Evolutionary conservation across 2,888 invertebrate genomes (phyloP).

Genomic region (Chalcosyrphus nemorum): DNA sequence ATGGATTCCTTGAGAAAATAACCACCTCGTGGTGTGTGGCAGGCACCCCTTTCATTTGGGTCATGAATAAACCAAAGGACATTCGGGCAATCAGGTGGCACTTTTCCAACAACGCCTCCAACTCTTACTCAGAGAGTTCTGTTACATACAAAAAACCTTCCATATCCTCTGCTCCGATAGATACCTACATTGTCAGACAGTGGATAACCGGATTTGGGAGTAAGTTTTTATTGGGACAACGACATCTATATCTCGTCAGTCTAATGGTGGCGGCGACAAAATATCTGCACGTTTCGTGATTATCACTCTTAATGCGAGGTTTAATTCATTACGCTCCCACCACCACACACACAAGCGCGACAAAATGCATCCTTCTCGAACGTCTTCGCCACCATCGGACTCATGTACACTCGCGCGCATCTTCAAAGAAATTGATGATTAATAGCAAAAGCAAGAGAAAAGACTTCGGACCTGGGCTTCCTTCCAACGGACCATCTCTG

Average conservation of each 20-base stretch:
- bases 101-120: slow-evolving; percentile 54
- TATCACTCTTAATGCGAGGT: slow-evolving; percentile 73
- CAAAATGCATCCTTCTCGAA: slow-evolving; percentile 17
- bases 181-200: not conserved
- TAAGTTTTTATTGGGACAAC: slow-evolving; percentile 37
- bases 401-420: slow-evolving; percentile 32
- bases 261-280: slow-evolving; percentile 76
- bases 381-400: too few species aligned
- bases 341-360: not conserved
- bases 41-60: slow-evolving; percentile 64
- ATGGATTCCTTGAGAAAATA: slow-evolving; percentile 49
- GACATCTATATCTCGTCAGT: slow-evolving; percentile 69
- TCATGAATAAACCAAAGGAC: slow-evolving; percentile 65
- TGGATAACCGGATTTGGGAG: slow-evolving; percentile 39
- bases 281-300: slow-evolving; percentile 75
- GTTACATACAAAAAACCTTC: too few species aligned
- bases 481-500: not conserved
- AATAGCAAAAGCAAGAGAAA: slow-evolving; percentile 30
- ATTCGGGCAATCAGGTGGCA: slow-evolving; percentile 66
- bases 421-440: slow-evolving; percentile 45
- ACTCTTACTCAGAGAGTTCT: slow-evolving; percentile 19
- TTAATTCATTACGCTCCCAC: slow-evolving; percentile 59
- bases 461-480: slow-evolving; percentile 4
- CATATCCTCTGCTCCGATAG: slow-evolving; percentile 47
- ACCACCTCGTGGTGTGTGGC: slow-evolving; percentile 38